Conservation (phyloP, 2,888 invertebrate genomes). For the Palloptera scutellata region DNA sequence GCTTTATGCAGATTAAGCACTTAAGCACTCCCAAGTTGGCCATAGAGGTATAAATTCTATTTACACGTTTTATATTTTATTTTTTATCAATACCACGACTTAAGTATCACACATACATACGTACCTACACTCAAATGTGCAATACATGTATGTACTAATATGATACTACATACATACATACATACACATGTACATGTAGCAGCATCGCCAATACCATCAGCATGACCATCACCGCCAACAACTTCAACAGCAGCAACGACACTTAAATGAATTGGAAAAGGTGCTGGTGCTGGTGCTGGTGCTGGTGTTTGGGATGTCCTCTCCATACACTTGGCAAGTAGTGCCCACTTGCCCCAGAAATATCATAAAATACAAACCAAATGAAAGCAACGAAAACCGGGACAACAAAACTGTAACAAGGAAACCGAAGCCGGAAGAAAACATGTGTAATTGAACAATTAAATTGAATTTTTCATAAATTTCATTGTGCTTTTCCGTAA, state of each 20-base stretch:
- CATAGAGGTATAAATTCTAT: slow-evolving; percentile 62
- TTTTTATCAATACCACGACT: slow-evolving; percentile 47
- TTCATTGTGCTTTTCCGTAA: slow-evolving; percentile 33
- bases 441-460: slow-evolving; percentile 61
- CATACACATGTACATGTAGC: not conserved
- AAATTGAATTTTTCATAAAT: slow-evolving; percentile 64
- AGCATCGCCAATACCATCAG: not conserved
- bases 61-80: slow-evolving; percentile 61
- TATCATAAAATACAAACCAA: slow-evolving; percentile 33
- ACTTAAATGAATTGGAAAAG: slow-evolving; percentile 55
- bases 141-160: not conserved
- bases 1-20: slow-evolving; percentile 57
- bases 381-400: slow-evolving; percentile 4
- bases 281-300: slow-evolving; percentile 36
- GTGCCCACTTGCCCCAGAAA: slow-evolving; percentile 15
- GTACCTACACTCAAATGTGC: not conserved
- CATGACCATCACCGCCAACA: slow-evolving; percentile 1
- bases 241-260: slow-evolving; percentile 37
- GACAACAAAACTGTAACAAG: not conserved
- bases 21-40: slow-evolving; percentile 59
- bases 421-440: slow-evolving; percentile 13
- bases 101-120: slow-evolving; percentile 27
- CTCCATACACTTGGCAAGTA: not conserved
- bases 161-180: not conserved
- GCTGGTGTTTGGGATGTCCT: slow-evolving; percentile 10